These are phyloP conservation scores for Linyphia triangularis DNA, from an alignment of 2,888 invertebrate species.

Conservation along the genomic window DNA sequence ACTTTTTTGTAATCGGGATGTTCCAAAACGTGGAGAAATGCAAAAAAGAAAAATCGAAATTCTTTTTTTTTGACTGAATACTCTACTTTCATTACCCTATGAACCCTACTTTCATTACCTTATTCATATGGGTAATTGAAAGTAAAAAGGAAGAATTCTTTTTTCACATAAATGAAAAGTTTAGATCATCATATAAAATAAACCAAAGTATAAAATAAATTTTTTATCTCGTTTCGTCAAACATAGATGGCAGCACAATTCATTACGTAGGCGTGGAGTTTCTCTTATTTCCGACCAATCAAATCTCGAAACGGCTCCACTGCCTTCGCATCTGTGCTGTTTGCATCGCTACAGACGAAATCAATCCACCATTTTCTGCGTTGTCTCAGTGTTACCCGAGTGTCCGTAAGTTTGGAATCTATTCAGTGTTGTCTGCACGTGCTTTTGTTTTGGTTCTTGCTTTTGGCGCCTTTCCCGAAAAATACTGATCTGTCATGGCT, in stretches of 20 bases:
- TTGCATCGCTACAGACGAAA: constrained; percentile 8
- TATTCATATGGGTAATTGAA: too few species aligned
- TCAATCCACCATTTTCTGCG: background rate
- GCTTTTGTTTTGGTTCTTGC: constrained; percentile 56
- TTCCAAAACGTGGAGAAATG: too few species aligned
- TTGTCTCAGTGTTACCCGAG: background rate
- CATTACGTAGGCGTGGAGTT: background rate
- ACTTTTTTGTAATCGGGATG: too few species aligned
- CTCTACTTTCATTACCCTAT: too few species aligned
- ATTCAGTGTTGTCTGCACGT: constrained; percentile 30
- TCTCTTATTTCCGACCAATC: constrained; percentile 32
- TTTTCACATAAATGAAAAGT: too few species aligned
- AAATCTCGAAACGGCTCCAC: background rate
- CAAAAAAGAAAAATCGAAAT: too few species aligned
- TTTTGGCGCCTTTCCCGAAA: background rate
- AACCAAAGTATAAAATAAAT: background rate
- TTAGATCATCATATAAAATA: too few species aligned
- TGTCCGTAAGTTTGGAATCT: background rate
- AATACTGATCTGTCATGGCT: constrained; percentile 34
- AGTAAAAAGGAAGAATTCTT: too few species aligned
- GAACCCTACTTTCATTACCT: too few species aligned
- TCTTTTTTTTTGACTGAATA: too few species aligned
- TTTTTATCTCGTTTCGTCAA: background rate
- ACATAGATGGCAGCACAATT: constrained; percentile 56
- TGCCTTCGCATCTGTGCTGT: constrained; percentile 1